Evolutionary conservation across 2,113 vertebrate genomes (phyloP).

Genomic region (Coryphaenoides rupestris): DNA sequence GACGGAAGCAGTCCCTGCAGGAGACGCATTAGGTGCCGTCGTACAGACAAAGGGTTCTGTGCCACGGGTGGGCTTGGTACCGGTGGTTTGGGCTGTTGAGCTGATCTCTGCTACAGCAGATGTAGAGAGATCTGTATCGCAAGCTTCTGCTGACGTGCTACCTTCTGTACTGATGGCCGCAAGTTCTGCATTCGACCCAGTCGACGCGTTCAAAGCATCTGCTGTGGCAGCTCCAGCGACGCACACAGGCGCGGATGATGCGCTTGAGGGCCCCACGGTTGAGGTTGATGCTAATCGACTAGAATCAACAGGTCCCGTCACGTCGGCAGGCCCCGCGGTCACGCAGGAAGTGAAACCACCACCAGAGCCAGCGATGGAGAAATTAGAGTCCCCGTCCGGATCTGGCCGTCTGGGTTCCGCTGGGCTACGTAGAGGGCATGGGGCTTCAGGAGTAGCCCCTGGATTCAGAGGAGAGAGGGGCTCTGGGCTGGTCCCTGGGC

Average conservation of each 20-base stretch:
- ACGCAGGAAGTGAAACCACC: slow-evolving; percentile 10
- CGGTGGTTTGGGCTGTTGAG: slow-evolving; percentile 18
- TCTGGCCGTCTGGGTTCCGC: slow-evolving; percentile 20
- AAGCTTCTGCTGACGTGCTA: slow-evolving; percentile 14
- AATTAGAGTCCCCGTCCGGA: slow-evolving; percentile 19
- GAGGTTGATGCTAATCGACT: slow-evolving; percentile 20
- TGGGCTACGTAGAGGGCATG: slow-evolving; percentile 21
- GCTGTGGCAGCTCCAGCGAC: slow-evolving; percentile 17
- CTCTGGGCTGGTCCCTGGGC: slow-evolving; percentile 62
- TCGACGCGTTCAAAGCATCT: slow-evolving; percentile 5
- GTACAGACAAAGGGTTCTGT: too few species aligned
- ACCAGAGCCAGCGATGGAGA: slow-evolving; percentile 11
- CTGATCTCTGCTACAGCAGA: neutral
- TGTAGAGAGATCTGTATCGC: slow-evolving; percentile 10
- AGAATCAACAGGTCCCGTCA: slow-evolving; percentile 9
- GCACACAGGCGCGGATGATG: slow-evolving; percentile 2
- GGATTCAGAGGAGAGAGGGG: slow-evolving; percentile 43
- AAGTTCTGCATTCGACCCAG: slow-evolving; percentile 23
- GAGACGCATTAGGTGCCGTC: slow-evolving; percentile 23
- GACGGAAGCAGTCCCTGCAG: neutral
- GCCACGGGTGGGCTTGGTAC: slow-evolving; percentile 10
- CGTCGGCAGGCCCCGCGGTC: slow-evolving; percentile 14
- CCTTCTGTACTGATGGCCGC: slow-evolving; percentile 11
- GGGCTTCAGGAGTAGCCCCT: slow-evolving; percentile 25
- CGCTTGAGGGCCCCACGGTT: slow-evolving; percentile 1